A percentile compares a stretch with the other conserved stretches of the same genome.
These are phyloP conservation scores for Latrodectus elegans DNA, from an alignment of 2,888 invertebrate species.

Conservation along the genomic window DNA sequence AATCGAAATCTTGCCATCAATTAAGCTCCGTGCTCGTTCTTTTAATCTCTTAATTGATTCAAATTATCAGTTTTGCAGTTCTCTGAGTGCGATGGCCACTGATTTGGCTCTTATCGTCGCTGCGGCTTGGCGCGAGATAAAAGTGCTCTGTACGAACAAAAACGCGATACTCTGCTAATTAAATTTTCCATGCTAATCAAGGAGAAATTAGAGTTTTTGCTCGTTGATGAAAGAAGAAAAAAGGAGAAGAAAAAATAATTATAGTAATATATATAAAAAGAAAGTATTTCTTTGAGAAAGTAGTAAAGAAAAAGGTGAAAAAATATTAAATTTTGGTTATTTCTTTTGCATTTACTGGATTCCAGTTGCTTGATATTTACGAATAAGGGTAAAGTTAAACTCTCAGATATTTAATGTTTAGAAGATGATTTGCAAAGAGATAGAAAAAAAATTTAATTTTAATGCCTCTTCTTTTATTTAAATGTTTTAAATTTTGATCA, in stretches of 20 bases:
- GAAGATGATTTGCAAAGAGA: too few relatives aligned
- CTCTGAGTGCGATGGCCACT: slow-evolving; percentile 30
- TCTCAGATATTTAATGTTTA: too few relatives aligned
- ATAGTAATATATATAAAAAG: not conserved
- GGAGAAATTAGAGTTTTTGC: slow-evolving; percentile 60
- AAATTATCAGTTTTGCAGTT: slow-evolving; percentile 69
- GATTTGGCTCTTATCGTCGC: slow-evolving; percentile 39
- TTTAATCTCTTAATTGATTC: slow-evolving; percentile 69
- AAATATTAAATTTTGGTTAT: not conserved
- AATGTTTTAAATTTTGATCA: too few relatives aligned
- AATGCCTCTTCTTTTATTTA: too few relatives aligned
- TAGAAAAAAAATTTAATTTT: too few relatives aligned
- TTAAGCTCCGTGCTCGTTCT: slow-evolving; percentile 39
- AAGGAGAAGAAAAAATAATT: not conserved
- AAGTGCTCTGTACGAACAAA: slow-evolving; percentile 18
- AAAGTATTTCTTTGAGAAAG: not conserved
- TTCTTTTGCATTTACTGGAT: too few relatives aligned
- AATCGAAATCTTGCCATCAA: slow-evolving; percentile 55
- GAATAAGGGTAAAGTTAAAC: too few relatives aligned
- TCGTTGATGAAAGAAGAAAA: slow-evolving; percentile 11
- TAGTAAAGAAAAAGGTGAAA: not conserved
- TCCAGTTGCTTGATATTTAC: too few relatives aligned
- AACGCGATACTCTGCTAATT: slow-evolving; percentile 58
- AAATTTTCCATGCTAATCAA: slow-evolving; percentile 67
- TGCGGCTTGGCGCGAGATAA: not conserved